Evolutionary conservation across 2,113 vertebrate species (phyloP).

Genomic region (Triplophysa siluroides): DNA sequence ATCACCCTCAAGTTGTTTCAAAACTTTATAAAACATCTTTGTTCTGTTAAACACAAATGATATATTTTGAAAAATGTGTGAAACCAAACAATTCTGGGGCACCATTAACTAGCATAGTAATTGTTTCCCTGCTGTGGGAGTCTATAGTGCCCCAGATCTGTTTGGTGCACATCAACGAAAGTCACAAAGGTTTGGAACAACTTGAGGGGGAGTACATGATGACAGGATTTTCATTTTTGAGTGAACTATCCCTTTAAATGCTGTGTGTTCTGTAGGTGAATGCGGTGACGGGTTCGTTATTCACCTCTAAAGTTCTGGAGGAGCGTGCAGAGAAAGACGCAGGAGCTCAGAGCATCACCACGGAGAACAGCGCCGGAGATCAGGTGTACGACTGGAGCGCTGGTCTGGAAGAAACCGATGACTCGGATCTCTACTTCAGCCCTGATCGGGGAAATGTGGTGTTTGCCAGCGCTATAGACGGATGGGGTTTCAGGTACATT

Average conservation of each 20-base stretch:
- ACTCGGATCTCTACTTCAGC: conserved; percentile 94
- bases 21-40: too few species aligned
- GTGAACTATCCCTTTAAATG: not conserved
- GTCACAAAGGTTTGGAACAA: too few species aligned
- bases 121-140: too few species aligned
- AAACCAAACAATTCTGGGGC: too few species aligned
- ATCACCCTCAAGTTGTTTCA: too few species aligned
- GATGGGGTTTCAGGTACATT: conserved; percentile 93
- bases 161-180: too few species aligned
- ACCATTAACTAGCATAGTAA: too few species aligned
- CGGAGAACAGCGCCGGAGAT: conserved; percentile 67
- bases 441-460: conserved; percentile 96
- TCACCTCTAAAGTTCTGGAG: conserved; percentile 95
- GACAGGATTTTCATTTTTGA: too few species aligned
- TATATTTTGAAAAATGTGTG: too few species aligned
- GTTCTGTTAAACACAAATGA: too few species aligned
- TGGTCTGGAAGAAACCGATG: conserved; percentile 88
- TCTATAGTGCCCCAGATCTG: too few species aligned
- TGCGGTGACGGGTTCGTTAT: conserved; percentile 88
- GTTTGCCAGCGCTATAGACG: conserved; percentile 91
- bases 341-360: conserved; percentile 62
- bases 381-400: conserved; percentile 94
- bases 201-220: too few species aligned
- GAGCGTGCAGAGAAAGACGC: conserved; percentile 86
- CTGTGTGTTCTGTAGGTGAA: conserved; percentile 79